Evolutionary conservation across 2,113 vertebrate genomes (phyloP), one percentile per base, ranked within the genome.

Genomic region (Polyodon spathula): DNA sequence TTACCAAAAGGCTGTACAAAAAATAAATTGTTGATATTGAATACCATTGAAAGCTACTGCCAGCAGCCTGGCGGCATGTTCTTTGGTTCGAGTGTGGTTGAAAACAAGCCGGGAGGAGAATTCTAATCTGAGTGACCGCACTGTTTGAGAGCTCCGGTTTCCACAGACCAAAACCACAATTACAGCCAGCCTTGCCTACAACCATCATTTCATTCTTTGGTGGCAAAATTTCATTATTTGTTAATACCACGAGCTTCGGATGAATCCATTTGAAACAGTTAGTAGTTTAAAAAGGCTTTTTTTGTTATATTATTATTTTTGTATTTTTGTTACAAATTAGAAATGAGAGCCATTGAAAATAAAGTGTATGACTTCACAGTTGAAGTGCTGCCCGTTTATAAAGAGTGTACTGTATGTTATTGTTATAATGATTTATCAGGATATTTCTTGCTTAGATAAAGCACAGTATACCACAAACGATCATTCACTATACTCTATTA

Each of bases 81-180:
- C 61, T 38, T 8, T 48, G 44, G 44, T 63, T 55, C 14, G 37
- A 50, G 11, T 56, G 41, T 42, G 44, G n/a, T 60, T 63, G 27
- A 67, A 56, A 55, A 57, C 40, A 55, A 37, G 52, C 58, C 48
- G 41, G 16, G 58, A 56, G 7, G 27, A 40, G 37, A 42, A 56
- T 42, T n/a, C 40, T 5, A 62, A 55, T 44, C 54, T 17, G 15
- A 43, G 40, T 37, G 27, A 42, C 40, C 53, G 27, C 41, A 11
- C 17, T 37, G 41, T n/a, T 42, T 17, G 40, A 54, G 58, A 15
- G 37, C 41, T 46, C 40, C n/a, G 51, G 38, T 44, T 54, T 59
- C 57, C 16, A 42, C 40, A 41, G 51, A 42, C 63, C 57, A 58
- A 42, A 64, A 59, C 63, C 63, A 59, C 63, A 64, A 64, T 59